A percentile compares a stretch with the other conserved stretches of the same genome.
phyloP scores from a whole-genome alignment of 1,140 invertebrate genomes.

The Macrobrachium rosenbergii region DNA sequence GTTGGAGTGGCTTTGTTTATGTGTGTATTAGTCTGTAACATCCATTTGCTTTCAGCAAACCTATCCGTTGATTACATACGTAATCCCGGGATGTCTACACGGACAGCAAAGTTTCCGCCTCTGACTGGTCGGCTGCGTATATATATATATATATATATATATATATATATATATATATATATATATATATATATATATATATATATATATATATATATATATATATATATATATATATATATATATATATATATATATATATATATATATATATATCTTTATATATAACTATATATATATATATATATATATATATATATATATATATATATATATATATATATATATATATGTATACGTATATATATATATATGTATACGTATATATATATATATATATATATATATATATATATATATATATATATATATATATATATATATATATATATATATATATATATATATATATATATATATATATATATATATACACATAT shows the following conservation, averaged over 20 bases:
- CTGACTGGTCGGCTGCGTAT: not conserved
- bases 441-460: no score
- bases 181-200: conserved; percentile 20
- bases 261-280: conserved; percentile 12
- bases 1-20: no score
- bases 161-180: conserved; percentile 22
- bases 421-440: no score
- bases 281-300: no score
- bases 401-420: no score
- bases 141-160: conserved; percentile 22
- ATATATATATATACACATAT: no score
- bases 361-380: conserved; percentile 3
- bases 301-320: conserved; percentile 15
- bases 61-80: no score
- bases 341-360: conserved; percentile 8
- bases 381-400: not conserved
- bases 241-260: conserved; percentile 20
- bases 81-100: no score
- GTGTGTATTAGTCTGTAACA: no score
- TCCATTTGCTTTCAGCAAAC: no score
- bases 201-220: conserved; percentile 17
- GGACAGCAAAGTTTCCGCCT: no score
- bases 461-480: no score
- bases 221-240: conserved; percentile 20
- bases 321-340: conserved; percentile 20